Evolutionary conservation across 1,140 invertebrate genomes (phyloP), one percentile per base, ranked within the genome.

Genomic region (Zaprionus inermis): DNA sequence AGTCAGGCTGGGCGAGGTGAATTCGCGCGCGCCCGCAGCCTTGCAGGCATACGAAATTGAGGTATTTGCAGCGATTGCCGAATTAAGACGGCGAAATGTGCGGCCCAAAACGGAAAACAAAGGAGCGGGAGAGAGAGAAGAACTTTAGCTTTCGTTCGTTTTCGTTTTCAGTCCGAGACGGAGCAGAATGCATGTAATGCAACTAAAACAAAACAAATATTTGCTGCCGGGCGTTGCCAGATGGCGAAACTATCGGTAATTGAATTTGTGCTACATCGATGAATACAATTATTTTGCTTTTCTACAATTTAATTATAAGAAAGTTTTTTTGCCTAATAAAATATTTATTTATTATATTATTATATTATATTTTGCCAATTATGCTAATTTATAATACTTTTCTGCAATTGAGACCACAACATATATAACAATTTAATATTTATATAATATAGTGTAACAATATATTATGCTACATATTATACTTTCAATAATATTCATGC

Each of bases 1-100:
- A 28, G 24, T 4, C 24, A 28, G 24, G 3, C 24, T 28, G 24
- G 24, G 24, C 24, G 24, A 28, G 24, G 36, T 14, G 20, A 14
- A 38, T 38, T 16, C 38, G 38, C 38, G 38, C 38, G 38, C 38
- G 38, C 38, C 7, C 38, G n/a, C 38, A 44, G n/a, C 38, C 72
- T 74, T 30, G 30, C 44, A 38, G 41, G 46, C 34, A 60, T 11
- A 20, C 49, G 54, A 60, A 72, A 12, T 60, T 68, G 22, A 22
- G 20, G 20, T 55, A 70, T 64, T 63, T 64, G 34, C 60, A 52
- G 14, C 22, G 46, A 63, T 44, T 24, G 36, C 14, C 9, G 18
- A 59, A 16, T 28, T 28, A 46, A 63, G 59, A 11, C 30, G 20
- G 12, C 44, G n/a, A 32, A 51, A 34, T 32, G 30, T 51, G 36